Evolutionary conservation across 2,888 invertebrate genomes (phyloP).

Genomic region (Eledone cirrhosa): DNA sequence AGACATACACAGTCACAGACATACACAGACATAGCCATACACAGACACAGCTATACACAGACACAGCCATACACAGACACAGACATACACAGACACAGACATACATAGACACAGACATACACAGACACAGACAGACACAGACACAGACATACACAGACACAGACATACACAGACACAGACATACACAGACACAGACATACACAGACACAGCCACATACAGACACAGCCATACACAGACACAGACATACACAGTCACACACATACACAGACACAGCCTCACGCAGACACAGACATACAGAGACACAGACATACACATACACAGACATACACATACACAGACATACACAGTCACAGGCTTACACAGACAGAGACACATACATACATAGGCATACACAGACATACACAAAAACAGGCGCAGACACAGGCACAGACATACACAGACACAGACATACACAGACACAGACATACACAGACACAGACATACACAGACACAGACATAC

Average conservation of each 20-base stretch:
- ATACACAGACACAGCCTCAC: no score
- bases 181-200: slow-evolving; percentile 22
- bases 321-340: slow-evolving; percentile 7
- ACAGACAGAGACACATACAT: slow-evolving; percentile 10
- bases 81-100: no score
- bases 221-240: slow-evolving; percentile 26
- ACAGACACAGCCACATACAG: no score
- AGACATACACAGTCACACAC: background rate
- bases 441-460: slow-evolving; percentile 28
- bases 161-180: slow-evolving; percentile 23
- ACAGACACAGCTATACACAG: no score
- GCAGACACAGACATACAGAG: slow-evolving; percentile 5
- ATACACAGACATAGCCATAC: no score
- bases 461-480: background rate
- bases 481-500: slow-evolving; percentile 20
- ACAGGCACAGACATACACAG: no score
- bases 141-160: slow-evolving; percentile 28
- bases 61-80: no score
- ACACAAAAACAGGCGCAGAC: no score
- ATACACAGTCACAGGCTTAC: background rate
- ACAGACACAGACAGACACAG: background rate
- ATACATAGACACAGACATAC: no score
- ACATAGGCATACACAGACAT: no score
- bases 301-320: slow-evolving; percentile 7
- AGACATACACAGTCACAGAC: no score